Evolutionary conservation across 2,797 vertebrate genomes (phyloP).

Genomic region (Australoheros facetus): DNA sequence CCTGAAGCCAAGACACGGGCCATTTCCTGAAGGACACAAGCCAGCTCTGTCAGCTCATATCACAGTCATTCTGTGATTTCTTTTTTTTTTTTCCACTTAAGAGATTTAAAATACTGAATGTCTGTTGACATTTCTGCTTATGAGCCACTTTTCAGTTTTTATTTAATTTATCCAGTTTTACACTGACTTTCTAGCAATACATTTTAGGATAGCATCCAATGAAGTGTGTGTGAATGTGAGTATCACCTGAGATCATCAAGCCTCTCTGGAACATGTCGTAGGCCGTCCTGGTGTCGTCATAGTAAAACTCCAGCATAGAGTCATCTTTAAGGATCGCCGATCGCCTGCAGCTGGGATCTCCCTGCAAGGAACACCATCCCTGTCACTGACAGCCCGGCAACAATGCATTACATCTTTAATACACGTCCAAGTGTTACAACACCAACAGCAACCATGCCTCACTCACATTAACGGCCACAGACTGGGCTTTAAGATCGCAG

Average conservation of each 20-base stretch:
- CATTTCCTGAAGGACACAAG: constrained; percentile 63
- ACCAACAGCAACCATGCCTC: accelerated
- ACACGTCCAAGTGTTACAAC: accelerated
- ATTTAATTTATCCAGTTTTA: neutral
- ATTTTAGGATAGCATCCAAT: neutral
- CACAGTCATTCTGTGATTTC: too few relatives aligned
- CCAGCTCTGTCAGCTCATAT: neutral
- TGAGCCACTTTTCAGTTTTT: neutral
- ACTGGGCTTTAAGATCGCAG: constrained; percentile 81
- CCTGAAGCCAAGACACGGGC: constrained; percentile 82
- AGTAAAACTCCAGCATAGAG: constrained; percentile 82
- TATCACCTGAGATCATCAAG: constrained; percentile 76
- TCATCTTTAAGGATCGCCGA: constrained; percentile 83
- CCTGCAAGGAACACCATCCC: constrained; percentile 55
- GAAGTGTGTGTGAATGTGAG: neutral
- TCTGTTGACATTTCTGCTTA: neutral
- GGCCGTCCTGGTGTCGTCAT: constrained; percentile 79
- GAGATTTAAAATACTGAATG: neutral
- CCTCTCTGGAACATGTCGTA: constrained; percentile 86
- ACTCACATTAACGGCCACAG: constrained; percentile 78
- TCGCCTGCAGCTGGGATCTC: constrained; percentile 78
- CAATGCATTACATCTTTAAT: neutral
- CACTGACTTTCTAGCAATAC: neutral
- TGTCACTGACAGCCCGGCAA: neutral
- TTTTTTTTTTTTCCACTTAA: too few relatives aligned